phyloP scores from a whole-genome alignment of 2,113 vertebrate species.

The human (Homo sapiens) region GRCh38 chr12:99906501-99907000 shows the following conservation, averaged over 20 bases:
- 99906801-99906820: not conserved
- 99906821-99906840: not conserved
- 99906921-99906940: not conserved
- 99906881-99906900: not conserved
- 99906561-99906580: not conserved
- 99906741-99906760: conserved; percentile 21
- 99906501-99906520: not conserved
- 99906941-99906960: not conserved
- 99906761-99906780: not conserved
- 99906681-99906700: not conserved
- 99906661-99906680: not conserved
- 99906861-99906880: not conserved
- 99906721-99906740: not conserved
- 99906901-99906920: not conserved
- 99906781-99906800: not conserved
- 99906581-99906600: not conserved
- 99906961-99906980: not conserved
- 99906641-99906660: not conserved
- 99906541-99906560: not conserved
- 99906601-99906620: not conserved
- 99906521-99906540: not conserved
- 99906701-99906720: conserved; percentile 34
- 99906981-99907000: not conserved
- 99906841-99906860: conserved; percentile 8
- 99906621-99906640: not conserved